Conservation (phyloP, 2,888 invertebrate genomes). For the Sphecodes monilicornis region DNA sequence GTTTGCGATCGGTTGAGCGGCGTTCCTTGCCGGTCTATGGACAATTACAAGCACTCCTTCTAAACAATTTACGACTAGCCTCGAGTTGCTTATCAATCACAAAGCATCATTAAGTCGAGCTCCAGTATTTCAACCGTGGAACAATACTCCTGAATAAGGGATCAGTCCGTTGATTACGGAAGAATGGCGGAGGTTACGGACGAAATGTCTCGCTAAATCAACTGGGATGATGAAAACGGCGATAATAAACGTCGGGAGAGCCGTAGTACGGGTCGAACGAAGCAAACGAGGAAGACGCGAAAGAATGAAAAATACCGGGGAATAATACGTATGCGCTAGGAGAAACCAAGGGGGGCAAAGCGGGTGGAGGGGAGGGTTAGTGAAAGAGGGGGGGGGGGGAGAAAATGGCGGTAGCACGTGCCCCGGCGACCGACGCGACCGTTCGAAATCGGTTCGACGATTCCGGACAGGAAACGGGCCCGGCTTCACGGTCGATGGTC, state of each 20-base stretch:
- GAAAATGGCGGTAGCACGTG: conserved; percentile 57
- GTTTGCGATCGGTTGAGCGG: neutral
- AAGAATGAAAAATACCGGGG: conserved; percentile 9
- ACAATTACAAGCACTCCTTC: neutral
- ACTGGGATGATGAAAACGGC: conserved; percentile 35
- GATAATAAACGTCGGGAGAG: conserved; percentile 31
- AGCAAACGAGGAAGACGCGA: conserved; percentile 1
- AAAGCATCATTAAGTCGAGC: neutral
- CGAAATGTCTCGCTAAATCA: conserved; percentile 8
- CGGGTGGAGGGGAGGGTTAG: no score
- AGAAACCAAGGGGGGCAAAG: neutral
- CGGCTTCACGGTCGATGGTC: conserved; percentile 78
- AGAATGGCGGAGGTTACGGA: conserved; percentile 29
- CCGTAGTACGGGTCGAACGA: neutral
- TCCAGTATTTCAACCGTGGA: neutral
- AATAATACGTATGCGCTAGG: neutral
- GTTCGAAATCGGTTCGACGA: conserved; percentile 72
- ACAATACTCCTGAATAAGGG: conserved; percentile 23
- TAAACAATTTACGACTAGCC: neutral
- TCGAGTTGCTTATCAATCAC: conserved; percentile 16
- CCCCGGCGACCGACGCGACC: conserved; percentile 36
- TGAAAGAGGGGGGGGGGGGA: neutral
- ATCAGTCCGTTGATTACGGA: conserved; percentile 12
- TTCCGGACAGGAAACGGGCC: conserved; percentile 78
- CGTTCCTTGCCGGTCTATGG: neutral